Percentiles rank a stretch among this genome's conserved stretches.
phyloP scores from a whole-genome alignment of 2,888 invertebrate species.

The Thumatha senex region DNA sequence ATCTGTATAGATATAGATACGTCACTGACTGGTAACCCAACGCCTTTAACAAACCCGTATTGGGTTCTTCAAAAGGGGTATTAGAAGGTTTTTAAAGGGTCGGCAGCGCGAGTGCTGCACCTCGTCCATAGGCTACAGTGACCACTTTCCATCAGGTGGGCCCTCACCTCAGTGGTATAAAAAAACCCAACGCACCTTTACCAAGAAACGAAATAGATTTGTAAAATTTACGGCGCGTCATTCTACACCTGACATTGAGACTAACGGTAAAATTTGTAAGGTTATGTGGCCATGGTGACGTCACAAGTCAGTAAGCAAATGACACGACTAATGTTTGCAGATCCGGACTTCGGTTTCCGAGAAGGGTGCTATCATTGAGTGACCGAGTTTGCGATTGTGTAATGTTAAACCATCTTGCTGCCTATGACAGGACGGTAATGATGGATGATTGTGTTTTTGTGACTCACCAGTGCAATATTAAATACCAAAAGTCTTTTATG shows the following conservation, averaged over 20 bases:
- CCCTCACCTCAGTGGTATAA: too few relatives aligned
- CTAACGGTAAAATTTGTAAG: constrained; percentile 23
- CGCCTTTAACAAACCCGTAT: too few relatives aligned
- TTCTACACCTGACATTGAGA: constrained; percentile 5
- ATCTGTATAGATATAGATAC: too few relatives aligned
- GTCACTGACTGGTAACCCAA: constrained; percentile 21
- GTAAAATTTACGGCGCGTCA: not conserved
- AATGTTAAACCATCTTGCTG: constrained; percentile 13
- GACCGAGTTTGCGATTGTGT: constrained; percentile 19
- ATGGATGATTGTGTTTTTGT: constrained; percentile 14
- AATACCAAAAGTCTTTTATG: too few relatives aligned
- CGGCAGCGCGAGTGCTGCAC: too few relatives aligned
- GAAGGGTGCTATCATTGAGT: constrained; percentile 20
- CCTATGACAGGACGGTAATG: constrained; percentile 2
- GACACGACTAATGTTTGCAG: constrained; percentile 43
- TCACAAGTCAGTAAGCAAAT: constrained; percentile 34
- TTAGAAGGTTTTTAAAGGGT: too few relatives aligned
- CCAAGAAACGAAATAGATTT: constrained; percentile 12
- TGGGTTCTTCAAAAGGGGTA: too few relatives aligned
- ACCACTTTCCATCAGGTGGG: too few relatives aligned
- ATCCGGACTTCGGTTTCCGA: constrained; percentile 38
- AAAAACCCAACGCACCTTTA: constrained; percentile 6
- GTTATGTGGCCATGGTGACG: constrained; percentile 27
- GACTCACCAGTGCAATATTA: not conserved
- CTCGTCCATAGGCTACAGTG: too few relatives aligned